Evolutionary conservation across 2,113 vertebrate species (phyloP).

Genomic region (Thryonomys swinderianus): DNA sequence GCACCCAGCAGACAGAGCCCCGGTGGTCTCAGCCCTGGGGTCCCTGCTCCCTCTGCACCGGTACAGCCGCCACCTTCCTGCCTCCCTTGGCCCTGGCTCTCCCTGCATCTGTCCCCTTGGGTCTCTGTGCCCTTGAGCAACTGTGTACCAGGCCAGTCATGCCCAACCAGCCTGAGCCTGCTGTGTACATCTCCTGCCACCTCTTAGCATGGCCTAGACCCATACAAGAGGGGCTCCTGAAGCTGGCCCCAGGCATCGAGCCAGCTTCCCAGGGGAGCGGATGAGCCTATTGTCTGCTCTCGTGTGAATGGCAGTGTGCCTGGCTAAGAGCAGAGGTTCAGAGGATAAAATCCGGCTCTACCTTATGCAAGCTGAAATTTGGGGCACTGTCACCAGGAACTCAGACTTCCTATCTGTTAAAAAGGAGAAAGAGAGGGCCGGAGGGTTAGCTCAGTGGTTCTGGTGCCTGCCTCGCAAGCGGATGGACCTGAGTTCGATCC

Average conservation of each 20-base stretch:
- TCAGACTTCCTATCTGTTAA: background rate
- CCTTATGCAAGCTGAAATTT: background rate
- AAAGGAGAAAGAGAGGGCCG: background rate
- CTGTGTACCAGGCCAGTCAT: background rate
- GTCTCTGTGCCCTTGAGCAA: background rate
- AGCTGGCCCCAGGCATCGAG: background rate
- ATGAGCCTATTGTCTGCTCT: too few relatives aligned
- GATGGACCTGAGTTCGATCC: too few relatives aligned
- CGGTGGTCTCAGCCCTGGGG: rapidly evolving
- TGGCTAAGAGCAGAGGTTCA: background rate
- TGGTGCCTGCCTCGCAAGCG: too few relatives aligned
- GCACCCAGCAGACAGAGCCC: rapidly evolving
- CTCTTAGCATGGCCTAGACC: background rate
- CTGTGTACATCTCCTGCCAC: background rate
- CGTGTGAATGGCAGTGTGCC: background rate
- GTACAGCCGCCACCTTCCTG: rapidly evolving
- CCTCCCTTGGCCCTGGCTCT: background rate
- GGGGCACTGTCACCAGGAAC: background rate
- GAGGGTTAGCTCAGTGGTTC: too few relatives aligned
- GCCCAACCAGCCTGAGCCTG: background rate
- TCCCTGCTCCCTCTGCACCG: background rate
- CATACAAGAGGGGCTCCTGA: background rate
- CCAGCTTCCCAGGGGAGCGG: background rate
- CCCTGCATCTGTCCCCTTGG: rapidly evolving
- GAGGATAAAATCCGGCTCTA: background rate